Base-by-base conservation (phyloP, 2,113 vertebrate genomes). In the Oenanthe oenanthe region DNA sequence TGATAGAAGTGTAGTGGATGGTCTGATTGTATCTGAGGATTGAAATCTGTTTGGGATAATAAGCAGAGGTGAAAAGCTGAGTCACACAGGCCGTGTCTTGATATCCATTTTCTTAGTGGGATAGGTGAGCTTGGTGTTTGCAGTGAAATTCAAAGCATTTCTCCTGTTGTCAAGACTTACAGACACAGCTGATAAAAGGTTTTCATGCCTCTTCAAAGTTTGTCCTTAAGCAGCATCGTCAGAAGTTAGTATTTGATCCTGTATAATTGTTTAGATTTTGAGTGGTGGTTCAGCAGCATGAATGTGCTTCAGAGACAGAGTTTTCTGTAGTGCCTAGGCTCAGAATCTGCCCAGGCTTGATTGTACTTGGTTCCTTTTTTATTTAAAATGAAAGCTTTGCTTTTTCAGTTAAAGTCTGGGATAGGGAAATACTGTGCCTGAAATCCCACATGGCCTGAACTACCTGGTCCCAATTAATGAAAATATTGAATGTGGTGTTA, bases 51-150 rank as follows among this genome's bases (percentile, higher is more conserved):
- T n/a, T 38, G 48, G 16, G 43, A 17, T 62, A 76, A 45, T 28
- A 26, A 54, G 24, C 34, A 80, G 62, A 68, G 75, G 31, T 68
- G 56, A 73, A 38, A 54, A 90, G 34, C 32, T 42, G 54, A 32
- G 74, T 61, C 56, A 5, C 1, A 29, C 1, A 22, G 25, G 24
- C 31, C 10, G 0, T 2, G 25, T 40, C 31, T 42, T 34, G 21
- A 16, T 76, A 76, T 1, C 13, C 8, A 2, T 32, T 53, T 85
- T 47, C 22, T 28, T 53, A 7, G 11, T 54, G 38, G 50, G 13
- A 19, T 58, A 14, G 28, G 38, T 2, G 40, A 93, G 31, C 48
- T 90, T 31, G 38, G 32, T 38, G 12, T 42, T 92, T 83, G 77
- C 19, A 68, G 16, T 15, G 9, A 19, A 14, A 22, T 42, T 73